Conservation (phyloP, 2,797 vertebrate genomes). For the Lutra lutra region DNA sequence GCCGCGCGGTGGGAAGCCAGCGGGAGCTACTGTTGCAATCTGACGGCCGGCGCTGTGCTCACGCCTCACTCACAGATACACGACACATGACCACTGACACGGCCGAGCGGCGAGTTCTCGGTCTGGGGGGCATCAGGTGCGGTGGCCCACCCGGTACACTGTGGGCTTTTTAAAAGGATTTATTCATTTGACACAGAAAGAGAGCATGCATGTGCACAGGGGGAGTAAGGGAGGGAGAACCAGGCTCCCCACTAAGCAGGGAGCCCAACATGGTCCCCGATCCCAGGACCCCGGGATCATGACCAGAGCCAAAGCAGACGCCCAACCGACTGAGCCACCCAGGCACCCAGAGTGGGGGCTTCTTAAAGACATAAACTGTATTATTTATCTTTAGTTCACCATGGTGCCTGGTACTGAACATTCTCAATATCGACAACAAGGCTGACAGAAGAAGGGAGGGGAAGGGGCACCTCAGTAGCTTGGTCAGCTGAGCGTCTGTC, state of each 20-base stretch:
- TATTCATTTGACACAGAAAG: too few relatives aligned
- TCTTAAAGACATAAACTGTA: neutral
- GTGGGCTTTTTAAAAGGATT: neutral
- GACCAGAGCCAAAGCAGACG: too few relatives aligned
- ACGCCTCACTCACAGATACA: constrained; percentile 93
- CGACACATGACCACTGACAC: constrained; percentile 93
- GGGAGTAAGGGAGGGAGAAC: too few relatives aligned
- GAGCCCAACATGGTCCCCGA: too few relatives aligned
- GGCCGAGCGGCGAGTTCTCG: constrained; percentile 90
- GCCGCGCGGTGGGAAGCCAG: constrained; percentile 85
- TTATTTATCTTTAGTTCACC: neutral
- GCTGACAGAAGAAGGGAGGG: neutral
- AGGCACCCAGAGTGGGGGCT: neutral
- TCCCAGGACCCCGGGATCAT: too few relatives aligned
- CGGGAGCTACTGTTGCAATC: constrained; percentile 83
- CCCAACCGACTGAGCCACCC: too few relatives aligned
- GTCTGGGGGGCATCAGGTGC: constrained; percentile 88
- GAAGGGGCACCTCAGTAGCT: neutral
- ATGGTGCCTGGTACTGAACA: neutral
- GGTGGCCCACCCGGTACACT: constrained; percentile 89
- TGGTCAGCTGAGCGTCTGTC: neutral
- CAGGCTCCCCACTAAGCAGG: too few relatives aligned
- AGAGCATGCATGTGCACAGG: too few relatives aligned
- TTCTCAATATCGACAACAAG: neutral
- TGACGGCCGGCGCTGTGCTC: constrained; percentile 86